Evolutionary conservation across 2,113 vertebrate genomes (phyloP).

Genomic region (Potamarius usumacintae): DNA sequence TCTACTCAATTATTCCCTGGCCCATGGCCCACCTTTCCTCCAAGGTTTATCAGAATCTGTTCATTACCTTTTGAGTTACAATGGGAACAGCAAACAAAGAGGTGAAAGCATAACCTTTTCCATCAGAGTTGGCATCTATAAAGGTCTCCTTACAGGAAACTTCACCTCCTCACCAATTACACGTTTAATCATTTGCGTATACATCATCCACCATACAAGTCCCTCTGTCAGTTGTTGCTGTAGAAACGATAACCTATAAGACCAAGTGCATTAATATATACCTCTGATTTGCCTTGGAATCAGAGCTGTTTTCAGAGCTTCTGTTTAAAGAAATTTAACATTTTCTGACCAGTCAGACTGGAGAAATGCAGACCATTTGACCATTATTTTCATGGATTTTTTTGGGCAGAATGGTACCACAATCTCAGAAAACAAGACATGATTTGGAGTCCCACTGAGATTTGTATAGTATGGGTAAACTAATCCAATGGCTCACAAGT

Average conservation of each 20-base stretch:
- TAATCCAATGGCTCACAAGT: neutral
- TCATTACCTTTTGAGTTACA: too few species aligned
- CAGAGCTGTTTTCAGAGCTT: neutral
- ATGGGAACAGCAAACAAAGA: too few species aligned
- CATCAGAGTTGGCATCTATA: neutral
- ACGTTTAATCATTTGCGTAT: neutral
- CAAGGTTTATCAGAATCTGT: too few species aligned
- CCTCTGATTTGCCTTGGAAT: neutral
- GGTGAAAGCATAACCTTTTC: too few species aligned
- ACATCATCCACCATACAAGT: neutral
- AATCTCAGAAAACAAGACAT: neutral
- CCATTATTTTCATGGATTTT: neutral
- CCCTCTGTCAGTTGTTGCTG: neutral
- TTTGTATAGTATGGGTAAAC: neutral
- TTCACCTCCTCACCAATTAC: neutral
- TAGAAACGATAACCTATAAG: neutral
- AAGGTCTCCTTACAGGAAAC: neutral
- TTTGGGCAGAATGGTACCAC: neutral
- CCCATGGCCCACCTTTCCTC: too few species aligned
- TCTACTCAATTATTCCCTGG: too few species aligned
- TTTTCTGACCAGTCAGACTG: neutral
- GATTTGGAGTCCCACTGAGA: neutral
- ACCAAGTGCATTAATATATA: neutral
- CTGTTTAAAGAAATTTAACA: neutral
- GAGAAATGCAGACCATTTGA: neutral